Evolutionary conservation across 2,888 invertebrate genomes (phyloP).

Genomic region (Folsomia candida): DNA sequence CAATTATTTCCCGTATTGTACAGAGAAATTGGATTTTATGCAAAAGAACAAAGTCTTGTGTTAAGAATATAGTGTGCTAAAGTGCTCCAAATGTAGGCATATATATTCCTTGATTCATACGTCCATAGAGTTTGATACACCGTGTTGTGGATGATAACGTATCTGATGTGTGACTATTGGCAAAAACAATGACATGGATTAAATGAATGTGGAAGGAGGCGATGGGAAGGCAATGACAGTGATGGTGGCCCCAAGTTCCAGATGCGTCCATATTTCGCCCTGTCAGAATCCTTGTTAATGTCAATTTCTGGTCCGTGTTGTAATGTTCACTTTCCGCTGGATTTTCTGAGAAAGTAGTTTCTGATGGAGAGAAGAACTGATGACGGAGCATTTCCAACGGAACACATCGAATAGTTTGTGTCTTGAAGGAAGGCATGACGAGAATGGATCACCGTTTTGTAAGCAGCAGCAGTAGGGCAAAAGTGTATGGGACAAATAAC

Average conservation of each 20-base stretch:
- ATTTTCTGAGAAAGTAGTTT: neutral
- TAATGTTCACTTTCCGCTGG: neutral
- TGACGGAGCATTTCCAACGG: neutral
- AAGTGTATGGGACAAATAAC: neutral
- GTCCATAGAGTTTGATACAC: too few relatives aligned
- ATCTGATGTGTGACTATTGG: neutral
- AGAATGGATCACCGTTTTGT: neutral
- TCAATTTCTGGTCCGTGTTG: neutral
- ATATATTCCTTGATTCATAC: too few relatives aligned
- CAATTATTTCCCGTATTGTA: too few relatives aligned
- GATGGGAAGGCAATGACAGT: neutral
- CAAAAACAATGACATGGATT: neutral
- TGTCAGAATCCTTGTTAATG: constrained; percentile 5
- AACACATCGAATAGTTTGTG: neutral
- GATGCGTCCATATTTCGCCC: neutral
- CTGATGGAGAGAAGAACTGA: neutral
- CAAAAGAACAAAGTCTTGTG: too few relatives aligned
- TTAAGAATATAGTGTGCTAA: too few relatives aligned
- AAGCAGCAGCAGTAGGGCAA: neutral
- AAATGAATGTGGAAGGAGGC: neutral
- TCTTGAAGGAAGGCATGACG: neutral
- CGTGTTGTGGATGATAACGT: too few relatives aligned
- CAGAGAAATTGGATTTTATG: too few relatives aligned
- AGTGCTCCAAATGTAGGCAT: too few relatives aligned
- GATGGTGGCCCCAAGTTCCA: neutral